Conservation (phyloP, 2,797 vertebrate species). For the Vireo griseus region DNA sequence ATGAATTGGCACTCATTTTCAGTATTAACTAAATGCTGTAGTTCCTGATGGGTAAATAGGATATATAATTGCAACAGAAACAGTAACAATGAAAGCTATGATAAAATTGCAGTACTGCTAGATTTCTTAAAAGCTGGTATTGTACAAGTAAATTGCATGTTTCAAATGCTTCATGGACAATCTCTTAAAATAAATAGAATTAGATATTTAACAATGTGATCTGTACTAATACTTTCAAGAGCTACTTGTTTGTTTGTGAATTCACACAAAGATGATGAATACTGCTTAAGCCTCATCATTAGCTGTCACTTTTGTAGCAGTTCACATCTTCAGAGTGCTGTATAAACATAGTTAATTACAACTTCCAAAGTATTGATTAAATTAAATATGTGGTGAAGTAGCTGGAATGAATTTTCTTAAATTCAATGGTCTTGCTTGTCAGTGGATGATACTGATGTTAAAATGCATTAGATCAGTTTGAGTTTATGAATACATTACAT, state of each 20-base stretch:
- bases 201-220: neutral
- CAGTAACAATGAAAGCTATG: neutral
- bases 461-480: neutral
- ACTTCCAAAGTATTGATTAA: conserved; percentile 8
- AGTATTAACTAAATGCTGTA: neutral
- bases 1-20: conserved; percentile 23
- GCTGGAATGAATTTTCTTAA: neutral
- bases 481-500: neutral
- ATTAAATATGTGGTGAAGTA: neutral
- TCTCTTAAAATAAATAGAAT: conserved; percentile 16
- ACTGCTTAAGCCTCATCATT: conserved; percentile 7
- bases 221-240: conserved; percentile 9
- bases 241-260: conserved; percentile 40
- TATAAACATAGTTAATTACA: conserved; percentile 49
- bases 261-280: conserved; percentile 24
- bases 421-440: neutral
- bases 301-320: neutral
- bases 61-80: conserved; percentile 28
- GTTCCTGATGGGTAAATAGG: neutral
- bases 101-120: neutral
- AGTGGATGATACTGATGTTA: neutral
- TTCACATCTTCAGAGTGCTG: conserved; percentile 21
- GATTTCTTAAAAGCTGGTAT: conserved; percentile 25
- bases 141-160: conserved; percentile 20
- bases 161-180: neutral